phyloP scores from a whole-genome alignment of 2,797 vertebrate species.

The Coreius guichenoti region DNA sequence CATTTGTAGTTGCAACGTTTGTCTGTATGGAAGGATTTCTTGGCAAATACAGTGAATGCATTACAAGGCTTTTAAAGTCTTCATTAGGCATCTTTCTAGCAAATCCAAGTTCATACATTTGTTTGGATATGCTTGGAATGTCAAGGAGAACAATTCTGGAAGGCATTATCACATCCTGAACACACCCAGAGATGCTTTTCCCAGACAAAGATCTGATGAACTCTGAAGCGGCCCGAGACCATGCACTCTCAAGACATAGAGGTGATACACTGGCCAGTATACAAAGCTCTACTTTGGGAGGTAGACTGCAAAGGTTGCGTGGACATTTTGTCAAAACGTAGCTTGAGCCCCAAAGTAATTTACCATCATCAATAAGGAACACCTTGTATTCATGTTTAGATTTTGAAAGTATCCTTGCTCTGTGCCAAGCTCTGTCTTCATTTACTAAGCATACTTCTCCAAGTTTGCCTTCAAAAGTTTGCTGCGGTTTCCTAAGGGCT shows the following conservation, averaged over 20 bases:
- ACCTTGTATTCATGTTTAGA: constrained; percentile 74
- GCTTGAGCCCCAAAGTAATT: constrained; percentile 59
- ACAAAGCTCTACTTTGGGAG: constrained; percentile 85
- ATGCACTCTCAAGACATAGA: constrained; percentile 72
- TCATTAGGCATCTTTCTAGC: constrained; percentile 73
- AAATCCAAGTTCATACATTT: constrained; percentile 86
- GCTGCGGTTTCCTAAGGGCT: constrained; percentile 67
- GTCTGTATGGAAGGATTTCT: constrained; percentile 3
- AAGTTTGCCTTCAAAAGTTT: constrained; percentile 72
- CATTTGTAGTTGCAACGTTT: not conserved
- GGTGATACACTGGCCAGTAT: constrained; percentile 83
- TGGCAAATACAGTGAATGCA: constrained; percentile 62
- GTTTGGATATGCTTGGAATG: constrained; percentile 77
- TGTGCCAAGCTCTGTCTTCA: constrained; percentile 78
- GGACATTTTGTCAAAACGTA: constrained; percentile 78
- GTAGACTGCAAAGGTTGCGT: constrained; percentile 79
- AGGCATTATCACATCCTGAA: constrained; percentile 80
- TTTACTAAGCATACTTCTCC: constrained; percentile 82
- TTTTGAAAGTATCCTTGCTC: constrained; percentile 83
- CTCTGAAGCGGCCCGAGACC: constrained; percentile 80
- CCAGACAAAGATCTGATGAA: constrained; percentile 82
- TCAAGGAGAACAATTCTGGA: constrained; percentile 82
- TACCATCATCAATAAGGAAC: constrained; percentile 88
- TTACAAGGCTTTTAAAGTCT: constrained; percentile 72
- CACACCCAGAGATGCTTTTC: constrained; percentile 76